A percentile compares a stretch with the other conserved stretches of the same genome.
Conservation (phyloP, 2,888 invertebrate species). For the Gnatocerus cornutus region DNA sequence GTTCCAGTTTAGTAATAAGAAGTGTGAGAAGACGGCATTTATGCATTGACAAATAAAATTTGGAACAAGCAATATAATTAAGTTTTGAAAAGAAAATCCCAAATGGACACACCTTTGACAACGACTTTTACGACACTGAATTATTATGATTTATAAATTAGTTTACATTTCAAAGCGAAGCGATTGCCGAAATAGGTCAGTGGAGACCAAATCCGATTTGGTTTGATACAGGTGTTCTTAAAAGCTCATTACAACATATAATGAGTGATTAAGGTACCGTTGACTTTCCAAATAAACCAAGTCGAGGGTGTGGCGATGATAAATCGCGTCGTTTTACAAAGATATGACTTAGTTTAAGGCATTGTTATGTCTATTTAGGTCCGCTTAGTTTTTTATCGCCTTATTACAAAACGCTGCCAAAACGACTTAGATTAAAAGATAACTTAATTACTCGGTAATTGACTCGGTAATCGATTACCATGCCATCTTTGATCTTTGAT, state of each 20-base stretch:
- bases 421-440: too few relatives aligned
- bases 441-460: too few relatives aligned
- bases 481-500: too few relatives aligned
- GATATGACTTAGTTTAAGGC: conserved; percentile 8
- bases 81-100: too few relatives aligned
- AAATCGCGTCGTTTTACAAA: conserved; percentile 20
- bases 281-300: conserved; percentile 39
- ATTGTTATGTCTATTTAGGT: conserved; percentile 14
- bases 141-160: conserved; percentile 25
- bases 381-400: background rate
- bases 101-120: conserved; percentile 10
- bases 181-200: conserved; percentile 21
- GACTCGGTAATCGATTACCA: too few relatives aligned
- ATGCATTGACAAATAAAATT: too few relatives aligned
- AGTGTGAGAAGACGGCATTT: too few relatives aligned
- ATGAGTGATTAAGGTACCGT: conserved; percentile 33
- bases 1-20: too few relatives aligned
- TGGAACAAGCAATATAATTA: too few relatives aligned
- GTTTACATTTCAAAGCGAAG: conserved; percentile 18
- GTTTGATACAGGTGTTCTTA: conserved; percentile 32
- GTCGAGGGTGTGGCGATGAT: conserved; percentile 28
- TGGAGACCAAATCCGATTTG: conserved; percentile 21
- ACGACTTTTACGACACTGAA: conserved; percentile 22
- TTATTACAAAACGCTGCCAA: too few relatives aligned
- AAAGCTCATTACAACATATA: conserved; percentile 40